phyloP scores from a whole-genome alignment of 1,140 invertebrate genomes.

The Drosophila rufa region DNA sequence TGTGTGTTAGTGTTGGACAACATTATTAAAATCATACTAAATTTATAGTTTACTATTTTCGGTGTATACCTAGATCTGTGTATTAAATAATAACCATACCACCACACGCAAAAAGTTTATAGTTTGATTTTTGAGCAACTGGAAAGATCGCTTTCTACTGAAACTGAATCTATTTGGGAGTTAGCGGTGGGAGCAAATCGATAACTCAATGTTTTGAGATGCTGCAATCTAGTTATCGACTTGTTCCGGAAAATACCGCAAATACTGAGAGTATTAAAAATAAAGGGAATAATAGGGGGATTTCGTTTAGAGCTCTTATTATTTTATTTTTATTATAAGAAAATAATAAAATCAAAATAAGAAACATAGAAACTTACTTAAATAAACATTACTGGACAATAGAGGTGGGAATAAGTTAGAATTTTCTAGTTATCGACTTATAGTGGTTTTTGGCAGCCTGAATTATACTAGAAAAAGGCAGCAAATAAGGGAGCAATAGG shows the following conservation, averaged over 20 bases:
- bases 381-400: no score
- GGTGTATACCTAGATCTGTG: no score
- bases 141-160: background rate
- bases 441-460: no score
- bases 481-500: background rate
- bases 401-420: no score
- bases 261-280: background rate
- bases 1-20: constrained; percentile 12
- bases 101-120: background rate
- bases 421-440: no score
- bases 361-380: no score
- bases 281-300: background rate
- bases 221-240: background rate
- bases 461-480: no score
- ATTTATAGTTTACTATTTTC: background rate
- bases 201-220: background rate
- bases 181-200: background rate
- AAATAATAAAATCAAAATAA: no score
- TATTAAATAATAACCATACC: background rate
- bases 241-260: background rate
- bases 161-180: background rate
- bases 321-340: no score
- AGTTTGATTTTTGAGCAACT: background rate
- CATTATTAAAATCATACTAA: background rate
- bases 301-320: no score